These are phyloP conservation scores for Percina caprodes DNA, from an alignment of 2,113 vertebrate genomes.

Conservation along the genomic window DNA sequence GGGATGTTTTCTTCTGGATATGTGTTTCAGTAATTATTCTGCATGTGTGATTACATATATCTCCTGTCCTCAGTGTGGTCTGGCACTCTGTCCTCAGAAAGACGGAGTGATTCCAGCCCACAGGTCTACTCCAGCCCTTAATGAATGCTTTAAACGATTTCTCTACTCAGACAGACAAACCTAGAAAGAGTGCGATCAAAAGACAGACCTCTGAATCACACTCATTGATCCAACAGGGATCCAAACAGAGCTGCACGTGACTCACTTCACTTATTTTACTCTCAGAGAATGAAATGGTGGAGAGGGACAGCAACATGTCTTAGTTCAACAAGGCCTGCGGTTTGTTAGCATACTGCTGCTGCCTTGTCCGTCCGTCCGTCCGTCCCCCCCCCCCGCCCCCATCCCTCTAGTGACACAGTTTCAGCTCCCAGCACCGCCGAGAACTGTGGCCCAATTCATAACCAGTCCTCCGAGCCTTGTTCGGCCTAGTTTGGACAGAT, in stretches of 20 bases:
- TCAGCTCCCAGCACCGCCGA: constrained; percentile 55
- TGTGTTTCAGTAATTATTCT: constrained; percentile 10
- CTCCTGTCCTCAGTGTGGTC: constrained; percentile 26
- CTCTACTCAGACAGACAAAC: constrained; percentile 26
- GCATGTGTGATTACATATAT: background rate
- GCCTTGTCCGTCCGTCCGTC: constrained; percentile 30
- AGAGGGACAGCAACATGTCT: constrained; percentile 17
- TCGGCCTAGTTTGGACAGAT: constrained; percentile 64
- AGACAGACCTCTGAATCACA: constrained; percentile 24
- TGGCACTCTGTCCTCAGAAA: constrained; percentile 39
- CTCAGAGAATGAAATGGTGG: constrained; percentile 15
- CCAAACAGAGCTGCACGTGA: background rate
- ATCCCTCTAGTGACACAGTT: constrained; percentile 71
- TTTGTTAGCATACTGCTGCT: constrained; percentile 12
- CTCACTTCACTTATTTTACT: constrained; percentile 1
- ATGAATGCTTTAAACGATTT: constrained; percentile 54
- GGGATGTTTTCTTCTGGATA: constrained; percentile 13
- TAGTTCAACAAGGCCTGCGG: constrained; percentile 8
- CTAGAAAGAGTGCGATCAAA: constrained; percentile 32
- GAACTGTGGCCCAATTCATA: constrained; percentile 75
- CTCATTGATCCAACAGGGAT: constrained; percentile 7
- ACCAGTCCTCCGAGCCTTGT: constrained; percentile 51
- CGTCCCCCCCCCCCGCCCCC: constrained; percentile 12
- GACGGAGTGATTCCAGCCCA: constrained; percentile 49
- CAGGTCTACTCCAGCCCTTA: constrained; percentile 56